Evolutionary conservation across 1,140 invertebrate genomes (phyloP).

Genomic region (Onthophagus taurus): DNA sequence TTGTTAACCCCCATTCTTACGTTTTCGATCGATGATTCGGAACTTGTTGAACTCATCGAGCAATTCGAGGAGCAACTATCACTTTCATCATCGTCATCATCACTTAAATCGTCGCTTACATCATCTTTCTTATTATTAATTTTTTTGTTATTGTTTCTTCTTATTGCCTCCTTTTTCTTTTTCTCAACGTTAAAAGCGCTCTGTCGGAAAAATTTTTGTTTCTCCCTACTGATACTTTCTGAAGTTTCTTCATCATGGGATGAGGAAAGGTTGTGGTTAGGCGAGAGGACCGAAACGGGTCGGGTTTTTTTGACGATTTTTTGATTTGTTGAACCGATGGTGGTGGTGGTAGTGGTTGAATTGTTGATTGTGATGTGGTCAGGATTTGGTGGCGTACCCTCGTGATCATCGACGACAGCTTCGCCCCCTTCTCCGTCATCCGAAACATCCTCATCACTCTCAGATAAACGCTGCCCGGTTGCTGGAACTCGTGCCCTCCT

Average conservation of each 20-base stretch:
- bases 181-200: constrained; percentile 59
- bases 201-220: constrained; percentile 74
- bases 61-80: not conserved
- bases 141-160: constrained; percentile 10
- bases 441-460: too few relatives aligned
- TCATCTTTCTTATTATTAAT: constrained; percentile 3
- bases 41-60: constrained; percentile 13
- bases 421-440: too few relatives aligned
- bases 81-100: not conserved
- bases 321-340: constrained; percentile 28
- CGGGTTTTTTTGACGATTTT: constrained; percentile 18
- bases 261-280: too few relatives aligned
- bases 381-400: constrained; percentile 34
- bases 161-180: too few relatives aligned
- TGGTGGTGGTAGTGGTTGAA: constrained; percentile 12
- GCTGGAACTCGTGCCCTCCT: constrained; percentile 14
- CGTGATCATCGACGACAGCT: constrained; percentile 32
- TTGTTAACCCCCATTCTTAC: too few relatives aligned
- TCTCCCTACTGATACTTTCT: constrained; percentile 72
- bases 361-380: constrained; percentile 29
- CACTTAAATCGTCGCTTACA: not conserved
- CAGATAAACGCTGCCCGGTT: too few relatives aligned
- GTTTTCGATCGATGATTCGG: too few relatives aligned
- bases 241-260: constrained; percentile 41
- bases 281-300: too few relatives aligned